A percentile compares a stretch with the other conserved stretches of the same genome.
Conservation (phyloP, 1,140 invertebrate species). For the Bathynomus jamesi region DNA sequence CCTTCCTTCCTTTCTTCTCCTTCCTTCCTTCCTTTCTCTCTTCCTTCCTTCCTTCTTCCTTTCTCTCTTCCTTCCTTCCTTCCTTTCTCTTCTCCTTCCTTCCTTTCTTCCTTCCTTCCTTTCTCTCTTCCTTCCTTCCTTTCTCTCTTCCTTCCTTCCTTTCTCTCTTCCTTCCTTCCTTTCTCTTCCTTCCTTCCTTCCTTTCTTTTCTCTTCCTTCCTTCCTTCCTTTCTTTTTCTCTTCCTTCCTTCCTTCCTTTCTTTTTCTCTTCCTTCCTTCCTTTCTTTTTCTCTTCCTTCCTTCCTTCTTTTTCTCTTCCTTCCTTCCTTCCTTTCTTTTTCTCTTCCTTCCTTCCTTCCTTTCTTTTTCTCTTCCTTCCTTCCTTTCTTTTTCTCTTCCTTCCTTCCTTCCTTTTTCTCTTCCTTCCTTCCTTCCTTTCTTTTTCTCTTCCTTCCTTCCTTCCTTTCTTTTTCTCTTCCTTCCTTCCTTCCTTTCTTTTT, state of each 20-base stretch:
- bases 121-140: no score
- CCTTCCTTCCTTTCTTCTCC: background rate
- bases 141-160: conserved; percentile 5
- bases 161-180: conserved; percentile 5
- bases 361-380: background rate
- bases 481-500: background rate
- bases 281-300: background rate
- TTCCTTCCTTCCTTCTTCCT: background rate
- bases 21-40: background rate
- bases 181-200: background rate
- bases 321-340: background rate
- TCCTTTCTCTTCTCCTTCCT: background rate
- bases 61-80: background rate
- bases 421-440: background rate
- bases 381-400: background rate
- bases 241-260: background rate
- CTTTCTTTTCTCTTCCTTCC: conserved; percentile 6
- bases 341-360: background rate
- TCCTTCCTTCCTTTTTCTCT: background rate
- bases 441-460: background rate
- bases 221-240: background rate
- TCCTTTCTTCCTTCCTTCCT: no score
- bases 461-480: background rate
- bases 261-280: background rate
- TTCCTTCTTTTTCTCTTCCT: background rate